Evolutionary conservation across 2,888 invertebrate species (phyloP).

Genomic region (Habrosyne pyritoides): DNA sequence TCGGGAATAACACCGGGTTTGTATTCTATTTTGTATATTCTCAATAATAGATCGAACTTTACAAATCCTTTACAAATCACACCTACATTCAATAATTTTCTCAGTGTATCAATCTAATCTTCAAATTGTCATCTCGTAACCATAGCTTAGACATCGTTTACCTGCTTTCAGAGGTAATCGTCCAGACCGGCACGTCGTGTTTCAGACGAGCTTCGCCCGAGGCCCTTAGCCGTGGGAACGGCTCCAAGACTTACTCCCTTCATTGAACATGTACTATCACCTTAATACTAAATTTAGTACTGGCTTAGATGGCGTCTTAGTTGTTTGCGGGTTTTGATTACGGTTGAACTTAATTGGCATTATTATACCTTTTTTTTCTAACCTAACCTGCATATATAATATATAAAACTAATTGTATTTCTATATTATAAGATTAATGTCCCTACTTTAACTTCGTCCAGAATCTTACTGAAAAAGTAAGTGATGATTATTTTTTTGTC

Average conservation of each 20-base stretch:
- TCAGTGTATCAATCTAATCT: slow-evolving; percentile 20
- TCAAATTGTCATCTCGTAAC: slow-evolving; percentile 46
- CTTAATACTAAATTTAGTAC: background rate
- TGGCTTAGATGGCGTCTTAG: background rate
- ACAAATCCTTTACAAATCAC: background rate
- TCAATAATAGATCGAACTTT: background rate
- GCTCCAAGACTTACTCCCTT: slow-evolving; percentile 5
- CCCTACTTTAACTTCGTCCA: too few species aligned
- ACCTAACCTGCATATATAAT: too few species aligned
- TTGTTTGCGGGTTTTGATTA: background rate
- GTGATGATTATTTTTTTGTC: background rate
- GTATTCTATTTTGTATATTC: background rate
- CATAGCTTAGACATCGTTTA: slow-evolving; percentile 35
- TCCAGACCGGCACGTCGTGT: slow-evolving; percentile 31
- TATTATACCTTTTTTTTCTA: too few species aligned
- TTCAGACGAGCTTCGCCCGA: slow-evolving; percentile 35
- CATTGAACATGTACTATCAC: slow-evolving; percentile 9
- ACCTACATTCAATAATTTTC: slow-evolving; percentile 5
- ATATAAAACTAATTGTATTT: too few species aligned
- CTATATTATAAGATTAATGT: too few species aligned
- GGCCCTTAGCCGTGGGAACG: slow-evolving; percentile 55
- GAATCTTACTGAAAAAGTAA: too few species aligned
- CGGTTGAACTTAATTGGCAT: too few species aligned
- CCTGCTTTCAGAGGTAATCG: slow-evolving; percentile 42
- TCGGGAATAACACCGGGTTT: background rate